phyloP scores from a whole-genome alignment of 2,113 vertebrate species.

The Odocoileus hemionus region DNA sequence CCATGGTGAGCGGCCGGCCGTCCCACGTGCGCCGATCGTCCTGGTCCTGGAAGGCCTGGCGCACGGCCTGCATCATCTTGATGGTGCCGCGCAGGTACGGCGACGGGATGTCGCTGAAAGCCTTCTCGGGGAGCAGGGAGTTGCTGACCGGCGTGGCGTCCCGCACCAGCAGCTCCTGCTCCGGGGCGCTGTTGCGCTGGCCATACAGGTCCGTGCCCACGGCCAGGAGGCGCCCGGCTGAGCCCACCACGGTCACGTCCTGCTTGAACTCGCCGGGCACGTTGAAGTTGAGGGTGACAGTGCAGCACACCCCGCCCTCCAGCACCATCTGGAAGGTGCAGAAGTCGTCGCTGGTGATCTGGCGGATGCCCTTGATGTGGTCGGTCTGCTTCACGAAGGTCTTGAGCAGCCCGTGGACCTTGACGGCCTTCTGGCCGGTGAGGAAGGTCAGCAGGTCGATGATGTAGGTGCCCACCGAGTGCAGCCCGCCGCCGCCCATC shows the following conservation, averaged over 20 bases:
- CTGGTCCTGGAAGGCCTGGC: conserved; percentile 96
- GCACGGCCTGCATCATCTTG: conserved; percentile 97
- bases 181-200: conserved; percentile 89
- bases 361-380: conserved; percentile 96
- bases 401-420: conserved; percentile 96
- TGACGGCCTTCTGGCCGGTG: conserved; percentile 91
- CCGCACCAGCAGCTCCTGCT: conserved; percentile 91
- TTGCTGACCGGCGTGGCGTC: conserved; percentile 91
- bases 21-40: conserved; percentile 98
- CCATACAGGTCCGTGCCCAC: conserved; percentile 93
- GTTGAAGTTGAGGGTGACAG: conserved; percentile 97
- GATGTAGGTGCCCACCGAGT: conserved; percentile 98
- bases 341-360: conserved; percentile 99
- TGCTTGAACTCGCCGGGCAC: conserved; percentile 96
- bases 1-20: conserved; percentile 94
- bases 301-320: conserved; percentile 95
- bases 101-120: conserved; percentile 95
- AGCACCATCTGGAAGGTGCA: conserved; percentile 99
- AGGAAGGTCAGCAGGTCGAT: conserved; percentile 97
- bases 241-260: conserved; percentile 94
- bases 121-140: conserved; percentile 93
- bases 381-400: conserved; percentile 98
- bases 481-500: conserved; percentile 97
- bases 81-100: conserved; percentile 96
- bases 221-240: conserved; percentile 87